These are phyloP conservation scores for Rallus crepitans DNA, from an alignment of 2,797 vertebrate species.

Conservation along the genomic window DNA sequence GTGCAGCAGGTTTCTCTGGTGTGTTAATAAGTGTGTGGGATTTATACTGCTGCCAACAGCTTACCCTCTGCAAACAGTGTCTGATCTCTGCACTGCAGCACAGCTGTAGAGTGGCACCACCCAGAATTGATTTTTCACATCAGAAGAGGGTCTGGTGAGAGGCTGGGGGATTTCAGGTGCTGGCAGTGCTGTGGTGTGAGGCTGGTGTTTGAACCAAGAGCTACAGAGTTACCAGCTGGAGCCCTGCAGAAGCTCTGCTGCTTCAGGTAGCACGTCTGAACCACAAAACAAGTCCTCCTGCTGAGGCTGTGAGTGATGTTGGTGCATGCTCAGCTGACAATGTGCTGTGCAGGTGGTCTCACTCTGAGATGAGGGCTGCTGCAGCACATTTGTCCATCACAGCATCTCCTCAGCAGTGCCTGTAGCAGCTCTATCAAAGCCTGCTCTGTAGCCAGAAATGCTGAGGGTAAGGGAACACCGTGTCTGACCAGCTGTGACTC, in stretches of 20 bases:
- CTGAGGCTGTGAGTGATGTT: background rate
- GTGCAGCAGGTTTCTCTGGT: background rate
- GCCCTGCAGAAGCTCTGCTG: background rate
- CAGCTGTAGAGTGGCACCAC: accelerated
- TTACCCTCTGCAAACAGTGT: accelerated
- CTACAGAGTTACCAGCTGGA: background rate
- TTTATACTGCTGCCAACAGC: background rate
- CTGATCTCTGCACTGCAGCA: background rate
- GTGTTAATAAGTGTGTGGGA: background rate
- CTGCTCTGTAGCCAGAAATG: background rate
- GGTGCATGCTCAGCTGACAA: background rate
- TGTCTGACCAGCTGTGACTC: background rate
- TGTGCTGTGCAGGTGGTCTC: accelerated
- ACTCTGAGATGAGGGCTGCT: background rate
- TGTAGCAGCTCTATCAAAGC: background rate
- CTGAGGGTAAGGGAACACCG: background rate
- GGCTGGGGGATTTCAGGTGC: background rate
- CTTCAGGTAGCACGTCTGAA: background rate
- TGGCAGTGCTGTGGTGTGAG: background rate
- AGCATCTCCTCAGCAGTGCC: background rate
- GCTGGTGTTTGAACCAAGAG: background rate
- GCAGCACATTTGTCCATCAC: background rate
- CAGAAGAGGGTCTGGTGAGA: background rate
- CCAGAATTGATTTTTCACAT: background rate
- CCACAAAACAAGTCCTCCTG: background rate